A percentile compares a stretch with the other conserved stretches of the same genome.
phyloP scores from a whole-genome alignment of 92 coral and sea anemone genomes.

The Paramuricea clavata region DNA sequence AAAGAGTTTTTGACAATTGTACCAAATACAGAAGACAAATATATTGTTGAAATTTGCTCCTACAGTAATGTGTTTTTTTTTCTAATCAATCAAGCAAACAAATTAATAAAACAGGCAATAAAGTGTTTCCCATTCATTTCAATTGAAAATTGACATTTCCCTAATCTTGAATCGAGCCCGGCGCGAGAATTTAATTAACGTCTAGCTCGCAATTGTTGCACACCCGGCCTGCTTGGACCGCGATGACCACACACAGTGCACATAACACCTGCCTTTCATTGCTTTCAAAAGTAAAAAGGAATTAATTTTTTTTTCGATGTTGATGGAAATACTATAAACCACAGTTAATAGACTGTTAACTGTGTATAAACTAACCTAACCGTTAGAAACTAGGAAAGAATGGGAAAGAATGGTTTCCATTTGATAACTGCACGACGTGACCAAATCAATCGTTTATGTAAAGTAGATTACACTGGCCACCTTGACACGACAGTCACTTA shows the following conservation, averaged over 20 bases:
- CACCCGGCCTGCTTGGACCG: not conserved
- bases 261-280: not conserved
- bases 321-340: too few relatives aligned
- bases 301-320: too few relatives aligned
- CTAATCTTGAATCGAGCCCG: constrained; percentile 1
- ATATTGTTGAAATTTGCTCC: not conserved
- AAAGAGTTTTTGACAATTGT: not conserved
- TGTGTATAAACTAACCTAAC: too few relatives aligned
- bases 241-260: constrained; percentile 20
- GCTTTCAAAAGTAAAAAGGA: too few relatives aligned
- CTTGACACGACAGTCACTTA: too few relatives aligned
- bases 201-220: not conserved
- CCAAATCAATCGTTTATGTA: too few relatives aligned
- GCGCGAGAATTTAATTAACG: constrained; percentile 9
- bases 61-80: not conserved
- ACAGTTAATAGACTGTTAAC: too few relatives aligned
- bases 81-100: not conserved
- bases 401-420: too few relatives aligned
- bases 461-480: too few relatives aligned
- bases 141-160: constrained; percentile 13
- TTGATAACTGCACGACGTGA: too few relatives aligned
- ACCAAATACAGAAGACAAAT: not conserved
- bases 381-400: too few relatives aligned
- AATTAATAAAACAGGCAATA: not conserved
- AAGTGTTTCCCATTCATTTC: not conserved